Conservation (phyloP, 2,888 invertebrate genomes). For the Pandemis heparana region DNA sequence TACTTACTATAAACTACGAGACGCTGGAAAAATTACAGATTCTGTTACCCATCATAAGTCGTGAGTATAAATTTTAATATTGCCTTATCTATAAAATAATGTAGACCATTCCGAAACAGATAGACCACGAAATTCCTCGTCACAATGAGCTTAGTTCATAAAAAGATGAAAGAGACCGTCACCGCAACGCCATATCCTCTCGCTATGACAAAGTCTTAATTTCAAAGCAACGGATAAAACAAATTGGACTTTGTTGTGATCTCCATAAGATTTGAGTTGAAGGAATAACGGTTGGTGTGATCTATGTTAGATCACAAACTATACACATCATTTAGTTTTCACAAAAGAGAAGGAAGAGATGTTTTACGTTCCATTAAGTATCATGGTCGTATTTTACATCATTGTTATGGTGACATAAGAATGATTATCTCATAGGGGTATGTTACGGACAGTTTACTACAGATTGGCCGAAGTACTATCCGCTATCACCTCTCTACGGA, state of each 20-base stretch:
- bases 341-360: constrained; percentile 3
- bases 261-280: background rate
- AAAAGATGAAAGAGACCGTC: constrained; percentile 28
- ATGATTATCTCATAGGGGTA: background rate
- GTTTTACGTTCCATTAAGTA: background rate
- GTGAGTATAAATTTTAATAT: background rate
- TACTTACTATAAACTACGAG: too few relatives aligned
- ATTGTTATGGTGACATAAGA: background rate
- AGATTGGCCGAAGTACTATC: constrained; percentile 16
- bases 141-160: constrained; percentile 28
- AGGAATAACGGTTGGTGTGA: background rate
- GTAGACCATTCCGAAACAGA: background rate
- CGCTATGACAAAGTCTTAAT: background rate
- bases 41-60: background rate
- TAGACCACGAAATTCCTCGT: constrained; percentile 4
- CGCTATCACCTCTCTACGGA: background rate
- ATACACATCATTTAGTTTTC: constrained; percentile 17
- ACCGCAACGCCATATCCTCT: constrained; percentile 1
- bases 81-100: background rate
- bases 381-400: background rate
- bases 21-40: background rate
- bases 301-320: constrained; percentile 26
- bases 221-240: background rate
- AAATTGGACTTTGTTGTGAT: background rate
- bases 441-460: constrained; percentile 46